Evolutionary conservation across 2,797 vertebrate genomes (phyloP).

Genomic region (Diceros bicornis): DNA sequence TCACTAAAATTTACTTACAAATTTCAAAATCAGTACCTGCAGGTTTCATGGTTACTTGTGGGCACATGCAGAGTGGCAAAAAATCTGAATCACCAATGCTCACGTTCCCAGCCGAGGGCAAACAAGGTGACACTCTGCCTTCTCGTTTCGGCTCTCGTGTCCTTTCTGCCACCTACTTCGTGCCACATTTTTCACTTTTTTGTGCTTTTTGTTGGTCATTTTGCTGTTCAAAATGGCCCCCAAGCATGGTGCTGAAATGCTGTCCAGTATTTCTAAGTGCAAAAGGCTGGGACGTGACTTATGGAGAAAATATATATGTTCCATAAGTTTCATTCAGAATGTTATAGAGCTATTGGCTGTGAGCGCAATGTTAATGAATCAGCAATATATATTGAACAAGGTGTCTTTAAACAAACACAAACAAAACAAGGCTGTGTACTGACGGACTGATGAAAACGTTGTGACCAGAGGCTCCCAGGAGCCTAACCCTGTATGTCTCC

Average conservation of each 20-base stretch:
- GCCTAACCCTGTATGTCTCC: too few relatives aligned
- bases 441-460: neutral
- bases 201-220: neutral
- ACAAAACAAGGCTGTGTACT: too few relatives aligned
- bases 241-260: too few relatives aligned
- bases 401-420: neutral
- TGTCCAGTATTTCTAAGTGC: neutral
- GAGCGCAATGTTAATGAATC: neutral
- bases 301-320: neutral
- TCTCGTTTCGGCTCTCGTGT: neutral
- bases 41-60: neutral
- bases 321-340: neutral
- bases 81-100: neutral
- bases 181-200: neutral
- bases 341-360: rapidly evolving
- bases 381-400: neutral
- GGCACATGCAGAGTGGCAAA: neutral
- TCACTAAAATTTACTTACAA: neutral
- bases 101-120: rapidly evolving
- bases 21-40: neutral
- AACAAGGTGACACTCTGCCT: neutral
- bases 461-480: neutral
- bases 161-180: too few relatives aligned
- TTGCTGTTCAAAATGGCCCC: neutral
- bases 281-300: neutral